Evolutionary conservation across 2,797 vertebrate genomes (phyloP), one percentile per base, ranked within the genome.

Genomic region (Microctenopoma stevenorrisi): DNA sequence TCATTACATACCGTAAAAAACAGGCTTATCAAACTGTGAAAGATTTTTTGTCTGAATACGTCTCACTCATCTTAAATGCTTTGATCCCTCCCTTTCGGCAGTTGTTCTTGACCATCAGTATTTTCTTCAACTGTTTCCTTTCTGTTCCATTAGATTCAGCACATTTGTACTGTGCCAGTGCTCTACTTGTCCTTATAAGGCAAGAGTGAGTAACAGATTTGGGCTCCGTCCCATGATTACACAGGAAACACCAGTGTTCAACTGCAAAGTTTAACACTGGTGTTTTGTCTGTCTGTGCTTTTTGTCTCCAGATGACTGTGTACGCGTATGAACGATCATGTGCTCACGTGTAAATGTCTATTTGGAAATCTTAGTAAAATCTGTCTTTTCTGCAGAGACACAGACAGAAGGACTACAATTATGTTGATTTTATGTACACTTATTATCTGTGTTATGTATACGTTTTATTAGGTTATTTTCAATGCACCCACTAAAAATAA

Each of bases 111-210:
- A 64, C 57, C 76, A 44, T 86, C 76, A 67, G 64, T 38, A 53
- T 76, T 37, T 82, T 73, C 68, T 66, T 43, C 40, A 44, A 15
- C 64, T 61, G 62, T 81, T 85, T 86, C 79, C 85, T 77, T 58
- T 83, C 69, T 49, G 75, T 86, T 89, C 81, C 87, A 76, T 85
- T 78, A 43, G 74, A 82, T 81, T 89, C 85, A 88, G 83, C 86
- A 85, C 66, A 76, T 87, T 84, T 81, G 76, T 38, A 60, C 60
- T 0, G 40, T 84, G 81, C 75, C 72, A 75, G 16, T 1, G 7
- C 57, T 25, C 73, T 7, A 6, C 77, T 53, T 79, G 40, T 74
- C 89, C 88, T 81, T 89, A 87, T 88, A 88, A 81, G 88, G 90
- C 38, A 54, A 67, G 50, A 35, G 26, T 68, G 64, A 78, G 74